These are phyloP conservation scores for Nesidiocoris tenuis DNA, from an alignment of 2,888 invertebrate species.

Conservation along the genomic window DNA sequence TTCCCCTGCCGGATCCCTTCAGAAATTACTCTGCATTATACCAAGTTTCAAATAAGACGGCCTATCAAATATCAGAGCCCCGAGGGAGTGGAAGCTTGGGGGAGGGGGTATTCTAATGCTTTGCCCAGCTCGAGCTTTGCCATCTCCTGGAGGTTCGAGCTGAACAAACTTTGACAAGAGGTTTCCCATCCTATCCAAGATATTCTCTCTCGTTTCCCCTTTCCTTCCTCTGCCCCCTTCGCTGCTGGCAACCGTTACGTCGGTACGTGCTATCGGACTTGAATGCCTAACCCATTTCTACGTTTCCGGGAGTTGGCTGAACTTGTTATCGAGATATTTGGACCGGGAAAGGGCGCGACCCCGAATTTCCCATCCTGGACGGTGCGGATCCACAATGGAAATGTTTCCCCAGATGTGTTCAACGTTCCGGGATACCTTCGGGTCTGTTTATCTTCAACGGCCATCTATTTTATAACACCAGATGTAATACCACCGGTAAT, in stretches of 20 bases:
- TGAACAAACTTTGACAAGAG: conserved; percentile 23
- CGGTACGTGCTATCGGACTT: not conserved
- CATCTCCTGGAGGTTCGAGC: not conserved
- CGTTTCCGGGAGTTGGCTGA: not conserved
- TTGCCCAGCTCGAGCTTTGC: not conserved
- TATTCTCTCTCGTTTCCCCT: not conserved
- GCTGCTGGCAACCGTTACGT: not conserved
- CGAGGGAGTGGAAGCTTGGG: not conserved
- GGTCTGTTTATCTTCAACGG: not conserved
- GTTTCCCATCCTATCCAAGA: not conserved
- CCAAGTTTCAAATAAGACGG: conserved; percentile 24
- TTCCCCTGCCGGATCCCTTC: not conserved
- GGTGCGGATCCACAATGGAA: not conserved
- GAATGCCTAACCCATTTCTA: not conserved
- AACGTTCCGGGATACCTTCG: not conserved
- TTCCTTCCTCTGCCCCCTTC: no score
- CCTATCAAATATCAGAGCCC: conserved; percentile 4
- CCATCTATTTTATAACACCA: not conserved
- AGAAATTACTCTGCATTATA: conserved; percentile 1
- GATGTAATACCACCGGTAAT: no score
- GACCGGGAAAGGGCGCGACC: not conserved
- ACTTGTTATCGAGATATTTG: not conserved
- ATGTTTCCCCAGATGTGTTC: not conserved
- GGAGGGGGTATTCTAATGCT: not conserved
- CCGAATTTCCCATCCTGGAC: not conserved